Evolutionary conservation across 2,888 invertebrate species (phyloP).

Genomic region (Melinaea menophilus): DNA sequence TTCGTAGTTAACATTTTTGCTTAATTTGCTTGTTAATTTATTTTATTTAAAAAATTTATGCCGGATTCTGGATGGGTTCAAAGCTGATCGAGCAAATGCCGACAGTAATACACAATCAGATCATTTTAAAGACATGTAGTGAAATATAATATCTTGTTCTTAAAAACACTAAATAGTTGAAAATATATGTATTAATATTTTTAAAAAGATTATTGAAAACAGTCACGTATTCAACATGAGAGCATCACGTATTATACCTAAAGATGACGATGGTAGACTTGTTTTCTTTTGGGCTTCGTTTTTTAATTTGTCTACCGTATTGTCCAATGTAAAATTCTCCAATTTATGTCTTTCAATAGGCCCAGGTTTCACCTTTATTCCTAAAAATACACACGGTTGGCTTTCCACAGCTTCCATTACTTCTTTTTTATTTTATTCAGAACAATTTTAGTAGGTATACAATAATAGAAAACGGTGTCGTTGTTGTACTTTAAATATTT

Average conservation of each 20-base stretch:
- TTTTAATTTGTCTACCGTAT: conserved; percentile 79
- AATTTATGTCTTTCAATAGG: conserved; percentile 68
- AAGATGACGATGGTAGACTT: conserved; percentile 74
- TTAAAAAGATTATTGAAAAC: background rate
- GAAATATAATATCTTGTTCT: background rate
- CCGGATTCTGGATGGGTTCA: too few species aligned
- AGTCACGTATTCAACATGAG: too few species aligned
- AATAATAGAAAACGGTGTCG: background rate
- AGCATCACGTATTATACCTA: conserved; percentile 62
- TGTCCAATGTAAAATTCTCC: conserved; percentile 79
- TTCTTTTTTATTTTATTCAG: background rate
- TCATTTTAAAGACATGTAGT: too few species aligned
- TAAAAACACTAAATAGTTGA: background rate
- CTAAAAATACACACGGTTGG: conserved; percentile 59
- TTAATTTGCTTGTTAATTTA: too few species aligned
- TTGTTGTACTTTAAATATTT: background rate
- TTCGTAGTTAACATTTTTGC: too few species aligned
- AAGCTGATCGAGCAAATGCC: too few species aligned
- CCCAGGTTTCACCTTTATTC: conserved; percentile 69
- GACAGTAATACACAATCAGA: too few species aligned
- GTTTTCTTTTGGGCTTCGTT: conserved; percentile 76
- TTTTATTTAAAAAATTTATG: too few species aligned
- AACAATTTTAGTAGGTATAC: background rate
- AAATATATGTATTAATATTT: background rate
- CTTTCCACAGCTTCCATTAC: conserved; percentile 48